A percentile compares a stretch with the other conserved stretches of the same genome.
phyloP scores from a whole-genome alignment of 2,888 invertebrate species.

The Tetragonisca angustula region DNA sequence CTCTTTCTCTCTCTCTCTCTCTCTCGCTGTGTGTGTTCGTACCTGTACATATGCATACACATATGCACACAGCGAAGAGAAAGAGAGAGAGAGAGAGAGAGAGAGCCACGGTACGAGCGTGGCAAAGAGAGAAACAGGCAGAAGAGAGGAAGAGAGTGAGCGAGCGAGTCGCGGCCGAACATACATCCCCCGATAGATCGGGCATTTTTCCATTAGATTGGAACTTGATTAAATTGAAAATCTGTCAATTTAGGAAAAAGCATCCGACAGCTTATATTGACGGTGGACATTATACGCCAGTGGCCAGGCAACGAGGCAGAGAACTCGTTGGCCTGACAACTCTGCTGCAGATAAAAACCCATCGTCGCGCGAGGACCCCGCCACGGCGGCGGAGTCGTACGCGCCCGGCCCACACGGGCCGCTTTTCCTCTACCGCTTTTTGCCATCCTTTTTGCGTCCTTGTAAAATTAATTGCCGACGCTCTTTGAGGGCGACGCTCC shows the following conservation, averaged over 20 bases:
- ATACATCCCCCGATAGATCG: slow-evolving; percentile 79
- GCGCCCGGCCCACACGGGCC: slow-evolving; percentile 56
- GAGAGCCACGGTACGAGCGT: not conserved
- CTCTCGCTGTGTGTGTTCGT: not conserved
- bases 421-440: slow-evolving; percentile 62
- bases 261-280: slow-evolving; percentile 83
- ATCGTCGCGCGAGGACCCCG: slow-evolving; percentile 69
- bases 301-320: slow-evolving; percentile 74
- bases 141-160: not conserved
- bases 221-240: slow-evolving; percentile 84
- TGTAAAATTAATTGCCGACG: slow-evolving; percentile 74
- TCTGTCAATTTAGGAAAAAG: slow-evolving; percentile 84
- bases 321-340: slow-evolving; percentile 79
- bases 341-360: slow-evolving; percentile 76
- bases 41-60: not conserved
- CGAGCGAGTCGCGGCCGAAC: slow-evolving; percentile 34
- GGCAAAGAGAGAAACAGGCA: not conserved
- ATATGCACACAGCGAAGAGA: not conserved
- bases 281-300: slow-evolving; percentile 80
- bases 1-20: not conserved
- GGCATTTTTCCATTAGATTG: slow-evolving; percentile 83
- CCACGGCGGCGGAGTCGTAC: slow-evolving; percentile 21
- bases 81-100: not conserved
- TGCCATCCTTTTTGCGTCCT: slow-evolving; percentile 69
- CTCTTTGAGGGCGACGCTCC: slow-evolving; percentile 69